Base-by-base conservation (phyloP, 2,113 vertebrate genomes). In the Leptosomus discolor region DNA sequence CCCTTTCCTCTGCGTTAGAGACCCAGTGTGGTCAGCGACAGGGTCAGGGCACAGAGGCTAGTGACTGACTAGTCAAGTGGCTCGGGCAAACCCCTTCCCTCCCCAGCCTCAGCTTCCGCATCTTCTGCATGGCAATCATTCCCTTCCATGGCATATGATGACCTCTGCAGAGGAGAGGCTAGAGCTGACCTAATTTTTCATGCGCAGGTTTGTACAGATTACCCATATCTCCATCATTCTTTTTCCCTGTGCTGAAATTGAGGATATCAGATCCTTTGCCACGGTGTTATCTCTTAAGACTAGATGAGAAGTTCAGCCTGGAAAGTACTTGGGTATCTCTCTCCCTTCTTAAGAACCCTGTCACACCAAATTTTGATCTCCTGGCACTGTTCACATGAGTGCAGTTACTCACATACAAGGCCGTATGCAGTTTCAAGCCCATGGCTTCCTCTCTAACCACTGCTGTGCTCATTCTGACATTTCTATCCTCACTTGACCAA, bases 71-170 rank as follows among this genome's bases (percentile, higher is more conserved):
- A 45, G 32, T 24, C 48, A 86, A 41, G 30, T 18, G 39, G 17
- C 57, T 57, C 2, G 0, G 43, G 51, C 26, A 85, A 90, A 8
- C 3, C 58, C n/a, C 36, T 56, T 68, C 21, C 17, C 30, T 39
- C 5, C 26, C 15, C 50, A 57, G 32, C 56, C 36, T 87, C 60
- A 58, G 45, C 30, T 85, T 82, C 61, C 73, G 4, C 2, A 1
- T 24, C 36, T 87, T 60, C 82, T 90, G 46, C 32, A 39, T 21
- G 20, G 41, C 19, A 76, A 12, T 64, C 43, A 0, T 36, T 56
- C 64, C n/a, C 11, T n/a, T 71, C 46, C 3, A 0, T 1, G 5
- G 6, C 15, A 45, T 12, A 34, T 0, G 0, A 23, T 45, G 73
- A 85, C 36, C 39, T 96, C 60, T 58, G 41, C 1, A 0, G 46